These are phyloP conservation scores for Crematogaster levior DNA, from an alignment of 2,888 invertebrate genomes.

Conservation along the genomic window DNA sequence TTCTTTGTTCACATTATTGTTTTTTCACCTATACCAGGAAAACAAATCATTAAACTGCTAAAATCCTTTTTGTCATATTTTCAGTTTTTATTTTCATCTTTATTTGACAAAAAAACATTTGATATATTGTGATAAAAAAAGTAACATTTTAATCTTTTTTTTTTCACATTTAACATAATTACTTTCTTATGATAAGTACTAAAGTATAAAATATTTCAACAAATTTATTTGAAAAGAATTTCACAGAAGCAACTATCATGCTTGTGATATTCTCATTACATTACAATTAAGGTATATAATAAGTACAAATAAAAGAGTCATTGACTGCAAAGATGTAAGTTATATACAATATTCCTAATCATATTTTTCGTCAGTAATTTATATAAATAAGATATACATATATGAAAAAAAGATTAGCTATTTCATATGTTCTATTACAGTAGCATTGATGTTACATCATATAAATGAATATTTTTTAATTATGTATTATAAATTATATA, in stretches of 20 bases:
- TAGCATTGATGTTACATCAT: slow-evolving; percentile 45
- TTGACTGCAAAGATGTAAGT: slow-evolving; percentile 3
- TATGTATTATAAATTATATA: slow-evolving; percentile 1
- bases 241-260: neutral
- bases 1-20: slow-evolving; percentile 2
- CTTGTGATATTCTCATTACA: slow-evolving; percentile 11
- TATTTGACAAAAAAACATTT: slow-evolving; percentile 1
- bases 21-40: neutral
- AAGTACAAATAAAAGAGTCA: slow-evolving; percentile 65
- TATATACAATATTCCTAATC: slow-evolving; percentile 17
- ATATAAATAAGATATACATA: slow-evolving; percentile 41
- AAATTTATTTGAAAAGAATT: slow-evolving; percentile 13
- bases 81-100: neutral
- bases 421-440: slow-evolving; percentile 52
- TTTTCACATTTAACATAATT: neutral
- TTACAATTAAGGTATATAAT: slow-evolving; percentile 55
- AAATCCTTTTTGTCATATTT: neutral
- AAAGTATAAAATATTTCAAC: slow-evolving; percentile 14
- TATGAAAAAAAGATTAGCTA: slow-evolving; percentile 56
- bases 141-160: neutral
- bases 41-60: slow-evolving; percentile 11
- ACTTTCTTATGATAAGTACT: neutral
- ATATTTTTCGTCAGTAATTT: slow-evolving; percentile 41
- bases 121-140: slow-evolving; percentile 18
- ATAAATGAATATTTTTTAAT: slow-evolving; percentile 44